Evolutionary conservation across 2,888 invertebrate species (phyloP).

Genomic region (Actias luna): DNA sequence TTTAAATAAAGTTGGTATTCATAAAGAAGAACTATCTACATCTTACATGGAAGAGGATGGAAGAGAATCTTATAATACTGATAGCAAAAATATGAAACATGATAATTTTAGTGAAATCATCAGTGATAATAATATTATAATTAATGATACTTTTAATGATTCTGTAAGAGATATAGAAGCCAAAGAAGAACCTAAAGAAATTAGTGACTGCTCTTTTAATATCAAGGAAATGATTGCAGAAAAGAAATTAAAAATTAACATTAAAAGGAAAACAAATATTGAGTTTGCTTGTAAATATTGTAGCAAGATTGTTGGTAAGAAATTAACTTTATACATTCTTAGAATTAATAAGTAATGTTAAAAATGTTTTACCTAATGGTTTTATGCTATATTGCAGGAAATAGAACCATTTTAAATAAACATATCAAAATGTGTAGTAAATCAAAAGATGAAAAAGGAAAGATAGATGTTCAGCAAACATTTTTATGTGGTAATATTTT

Average conservation of each 20-base stretch:
- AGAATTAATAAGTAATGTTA: not conserved
- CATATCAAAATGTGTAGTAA: conserved; percentile 23
- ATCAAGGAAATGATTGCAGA: not conserved
- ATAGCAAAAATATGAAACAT: not conserved
- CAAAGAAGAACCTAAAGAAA: not conserved
- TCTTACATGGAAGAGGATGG: not conserved
- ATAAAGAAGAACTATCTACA: not conserved
- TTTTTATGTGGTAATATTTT: conserved; percentile 15
- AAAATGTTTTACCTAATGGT: not conserved
- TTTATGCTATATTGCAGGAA: not conserved
- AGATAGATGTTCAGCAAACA: conserved; percentile 15
- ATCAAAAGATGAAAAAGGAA: not conserved
- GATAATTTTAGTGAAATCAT: not conserved
- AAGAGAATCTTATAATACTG: not conserved
- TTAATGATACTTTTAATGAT: not conserved
- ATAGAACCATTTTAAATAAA: conserved; percentile 13
- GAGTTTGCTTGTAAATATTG: conserved; percentile 6
- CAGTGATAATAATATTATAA: not conserved
- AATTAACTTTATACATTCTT: not conserved
- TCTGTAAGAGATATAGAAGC: not conserved
- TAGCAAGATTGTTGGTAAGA: conserved; percentile 13
- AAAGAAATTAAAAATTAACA: not conserved
- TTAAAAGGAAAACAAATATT: not conserved
- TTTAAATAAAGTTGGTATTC: not conserved
- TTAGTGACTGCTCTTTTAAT: not conserved